Conservation (phyloP, 2,113 vertebrate species). For the Zapus hudsonius region DNA sequence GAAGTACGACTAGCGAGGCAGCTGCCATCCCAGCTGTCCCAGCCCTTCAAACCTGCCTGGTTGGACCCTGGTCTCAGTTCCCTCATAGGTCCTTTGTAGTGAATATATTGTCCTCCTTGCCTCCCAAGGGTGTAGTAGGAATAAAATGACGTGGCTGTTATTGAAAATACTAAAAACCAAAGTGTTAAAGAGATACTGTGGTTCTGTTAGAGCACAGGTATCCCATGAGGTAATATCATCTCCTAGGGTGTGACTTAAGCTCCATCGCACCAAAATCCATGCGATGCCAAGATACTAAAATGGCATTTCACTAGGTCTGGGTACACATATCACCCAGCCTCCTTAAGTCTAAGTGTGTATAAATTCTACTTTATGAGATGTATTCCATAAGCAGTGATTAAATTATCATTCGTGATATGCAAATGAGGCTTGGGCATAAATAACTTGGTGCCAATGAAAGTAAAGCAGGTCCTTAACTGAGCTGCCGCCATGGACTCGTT, state of each 20-base stretch:
- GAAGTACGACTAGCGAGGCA: not conserved
- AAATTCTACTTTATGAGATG: constrained; percentile 14
- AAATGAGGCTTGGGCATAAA: not conserved
- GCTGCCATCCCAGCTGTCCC: not conserved
- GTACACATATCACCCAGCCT: not conserved
- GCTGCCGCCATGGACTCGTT: not conserved
- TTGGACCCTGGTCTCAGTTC: not conserved
- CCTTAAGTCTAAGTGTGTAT: not conserved
- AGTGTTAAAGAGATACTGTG: not conserved
- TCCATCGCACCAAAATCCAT: not conserved
- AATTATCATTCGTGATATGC: not conserved
- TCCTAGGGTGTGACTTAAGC: not conserved
- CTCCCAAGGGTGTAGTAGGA: not conserved
- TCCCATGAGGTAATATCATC: not conserved
- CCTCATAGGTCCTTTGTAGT: not conserved
- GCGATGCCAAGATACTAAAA: not conserved
- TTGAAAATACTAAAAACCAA: not conserved
- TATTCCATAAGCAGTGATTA: not conserved
- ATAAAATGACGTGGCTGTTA: not conserved
- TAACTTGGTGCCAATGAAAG: not conserved
- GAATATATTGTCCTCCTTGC: not conserved
- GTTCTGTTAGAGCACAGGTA: not conserved
- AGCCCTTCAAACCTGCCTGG: not conserved
- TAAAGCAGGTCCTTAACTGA: not conserved
- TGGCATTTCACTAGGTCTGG: not conserved